Evolutionary conservation across 2,797 vertebrate species (phyloP), one percentile per base, ranked within the genome.

Genomic region (Perodicticus potto): DNA sequence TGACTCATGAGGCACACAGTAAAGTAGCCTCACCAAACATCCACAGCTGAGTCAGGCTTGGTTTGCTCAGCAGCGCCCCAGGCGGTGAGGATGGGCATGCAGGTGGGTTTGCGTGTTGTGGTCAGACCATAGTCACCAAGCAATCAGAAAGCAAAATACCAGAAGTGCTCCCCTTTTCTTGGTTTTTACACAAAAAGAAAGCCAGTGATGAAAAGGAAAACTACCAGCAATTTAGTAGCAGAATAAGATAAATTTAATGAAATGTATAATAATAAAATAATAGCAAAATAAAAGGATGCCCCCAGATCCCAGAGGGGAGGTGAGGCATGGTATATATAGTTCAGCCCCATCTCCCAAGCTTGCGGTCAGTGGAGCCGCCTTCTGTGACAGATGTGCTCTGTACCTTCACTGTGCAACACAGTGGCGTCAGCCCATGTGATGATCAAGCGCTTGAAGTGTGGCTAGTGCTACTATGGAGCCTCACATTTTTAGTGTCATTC

Each of bases 331-430:
- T 13, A 1, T 40, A 1, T 40, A 40, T 27, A 32, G 22, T 43
- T 40, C 77, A 7, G 32, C 32, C 34, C 53, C 32, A 2, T 7
- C 45, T 70, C 29, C 20, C 25, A 7, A 32, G 19, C 9, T 63
- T 0, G 0, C 0, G 25, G 40, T n/a, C 10, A 4, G 0, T 5
- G 32, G 81, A 72, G 17, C 23, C 20, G 7, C 20, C 89, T 37
- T 40, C 23, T 2, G 19, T 55, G 27, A 12, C 7, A 0, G 32
- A 19, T 16, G 0, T 12, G 49, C 2, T 22, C 49, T 55, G 19
- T 8, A 0, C 27, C 81, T 9, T 2, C 1, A 0, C 77, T 40
- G 29, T 8, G 55, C 59, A 5, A 2, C 16, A 8, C 43, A 0
- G 19, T 14, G 23, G 53, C 67, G 5, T 32, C 25, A 29, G 65